Evolutionary conservation across 2,888 invertebrate species (phyloP), one percentile per base, ranked within the genome.

Genomic region (Thymelicus acteon): DNA sequence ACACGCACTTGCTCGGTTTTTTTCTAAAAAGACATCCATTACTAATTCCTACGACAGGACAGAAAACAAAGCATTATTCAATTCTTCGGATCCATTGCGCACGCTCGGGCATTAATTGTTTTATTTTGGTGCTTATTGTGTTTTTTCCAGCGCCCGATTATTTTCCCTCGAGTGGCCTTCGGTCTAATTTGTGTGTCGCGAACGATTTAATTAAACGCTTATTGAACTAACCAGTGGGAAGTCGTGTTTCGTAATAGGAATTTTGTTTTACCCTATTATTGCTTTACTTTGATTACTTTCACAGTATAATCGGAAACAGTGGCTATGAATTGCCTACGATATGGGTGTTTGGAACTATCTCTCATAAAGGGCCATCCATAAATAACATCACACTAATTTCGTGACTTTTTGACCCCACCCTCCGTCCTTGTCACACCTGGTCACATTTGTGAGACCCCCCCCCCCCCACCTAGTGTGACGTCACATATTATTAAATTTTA

Each of bases 51-150:
- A 4, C 37, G 10, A 0, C 19, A 47, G 40, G 60, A 12, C 60
- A 60, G 49, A 67, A 6, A 67, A 49, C 37, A 49, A 13, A 67
- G 49, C 40, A 40, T 49, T 60, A 67, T 67, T 67, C 60, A 67
- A 67, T 67, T 67, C 48, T 48, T 39, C 2, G 39, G 60, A 60
- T 67, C 67, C 60, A 60, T 67, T 60, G 19, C 19, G 19, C 2
- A 19, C 19, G 67, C 48, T 67, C 37, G 60, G 24, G 24, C 60
- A 49, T 67, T 67, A 60, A 60, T 60, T 49, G 60, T 60, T 60
- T 67, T 67, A 60, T 60, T 67, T 67, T 49, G 49, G 13, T 24
- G 39, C 49, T 67, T 67, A 67, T 67, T 60, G 60, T 60, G 48
- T 67, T 67, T 67, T 63, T 67, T 54, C 40, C 7, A n/a, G n/a